Conservation (phyloP, 1,140 invertebrate species). For the Drosophila pseudoananassae region DNA sequence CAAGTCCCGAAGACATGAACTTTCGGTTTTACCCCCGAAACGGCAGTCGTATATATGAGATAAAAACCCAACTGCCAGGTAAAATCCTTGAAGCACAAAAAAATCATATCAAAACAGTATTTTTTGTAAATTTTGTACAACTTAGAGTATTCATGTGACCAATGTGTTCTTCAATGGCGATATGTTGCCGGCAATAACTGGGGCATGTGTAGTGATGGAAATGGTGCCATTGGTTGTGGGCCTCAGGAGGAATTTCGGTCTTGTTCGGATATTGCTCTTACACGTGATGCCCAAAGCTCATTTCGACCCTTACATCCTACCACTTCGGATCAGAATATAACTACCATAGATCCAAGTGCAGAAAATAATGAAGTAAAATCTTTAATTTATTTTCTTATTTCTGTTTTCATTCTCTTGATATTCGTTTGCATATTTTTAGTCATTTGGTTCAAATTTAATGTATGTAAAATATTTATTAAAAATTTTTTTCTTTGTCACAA, state of each 20-base stretch:
- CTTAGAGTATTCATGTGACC: slow-evolving; percentile 84
- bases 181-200: slow-evolving; percentile 84
- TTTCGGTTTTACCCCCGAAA: slow-evolving; percentile 90
- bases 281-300: slow-evolving; percentile 82
- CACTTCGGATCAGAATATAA: slow-evolving; percentile 14
- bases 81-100: neutral
- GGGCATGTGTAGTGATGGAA: slow-evolving; percentile 85
- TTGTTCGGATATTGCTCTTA: slow-evolving; percentile 92
- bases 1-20: slow-evolving; percentile 75
- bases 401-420: slow-evolving; percentile 84
- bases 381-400: slow-evolving; percentile 83
- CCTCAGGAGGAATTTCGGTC: slow-evolving; percentile 92
- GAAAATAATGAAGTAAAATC: slow-evolving; percentile 15
- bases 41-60: slow-evolving; percentile 91
- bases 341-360: slow-evolving; percentile 9
- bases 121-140: neutral
- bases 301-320: slow-evolving; percentile 51
- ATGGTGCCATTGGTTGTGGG: slow-evolving; percentile 86
- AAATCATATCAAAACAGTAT: neutral
- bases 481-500: neutral
- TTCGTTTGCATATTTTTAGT: slow-evolving; percentile 84
- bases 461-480: slow-evolving; percentile 5
- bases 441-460: slow-evolving; percentile 78
- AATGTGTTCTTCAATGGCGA: slow-evolving; percentile 83
- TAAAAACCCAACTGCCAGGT: slow-evolving; percentile 88